Evolutionary conservation across 2,888 invertebrate species (phyloP).

Genomic region (Elysia crispata): DNA sequence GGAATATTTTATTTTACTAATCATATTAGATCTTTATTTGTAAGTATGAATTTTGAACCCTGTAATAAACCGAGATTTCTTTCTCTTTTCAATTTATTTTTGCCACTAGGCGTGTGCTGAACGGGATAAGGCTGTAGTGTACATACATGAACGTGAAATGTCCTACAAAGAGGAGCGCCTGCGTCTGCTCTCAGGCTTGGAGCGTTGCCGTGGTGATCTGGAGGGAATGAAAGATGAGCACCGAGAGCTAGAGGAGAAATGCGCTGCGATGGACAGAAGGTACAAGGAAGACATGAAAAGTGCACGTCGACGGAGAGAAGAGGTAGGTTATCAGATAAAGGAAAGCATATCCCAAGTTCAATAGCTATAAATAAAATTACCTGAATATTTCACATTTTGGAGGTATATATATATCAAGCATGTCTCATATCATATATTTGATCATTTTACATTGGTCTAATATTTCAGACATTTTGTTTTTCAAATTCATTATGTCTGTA

Average conservation of each 20-base stretch:
- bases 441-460: too few relatives aligned
- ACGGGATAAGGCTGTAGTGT: constrained; percentile 24
- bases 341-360: not conserved
- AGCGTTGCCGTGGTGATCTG: constrained; percentile 29
- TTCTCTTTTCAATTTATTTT: too few relatives aligned
- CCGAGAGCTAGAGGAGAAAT: constrained; percentile 20
- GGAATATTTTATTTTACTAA: too few relatives aligned
- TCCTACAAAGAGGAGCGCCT: constrained; percentile 36
- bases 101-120: constrained; percentile 32
- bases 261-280: constrained; percentile 30
- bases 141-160: not conserved
- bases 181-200: constrained; percentile 13
- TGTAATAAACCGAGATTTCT: too few relatives aligned
- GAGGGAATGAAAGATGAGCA: constrained; percentile 28
- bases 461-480: too few relatives aligned
- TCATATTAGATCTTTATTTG: too few relatives aligned
- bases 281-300: constrained; percentile 33
- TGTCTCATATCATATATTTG: too few relatives aligned
- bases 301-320: not conserved
- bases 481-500: too few relatives aligned
- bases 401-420: too few relatives aligned
- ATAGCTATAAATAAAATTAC: too few relatives aligned
- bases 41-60: too few relatives aligned
- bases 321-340: constrained; percentile 1
- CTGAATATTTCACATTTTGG: too few relatives aligned